Base-by-base conservation (phyloP, 1,140 invertebrate genomes). In the Centruroides vittatus region DNA sequence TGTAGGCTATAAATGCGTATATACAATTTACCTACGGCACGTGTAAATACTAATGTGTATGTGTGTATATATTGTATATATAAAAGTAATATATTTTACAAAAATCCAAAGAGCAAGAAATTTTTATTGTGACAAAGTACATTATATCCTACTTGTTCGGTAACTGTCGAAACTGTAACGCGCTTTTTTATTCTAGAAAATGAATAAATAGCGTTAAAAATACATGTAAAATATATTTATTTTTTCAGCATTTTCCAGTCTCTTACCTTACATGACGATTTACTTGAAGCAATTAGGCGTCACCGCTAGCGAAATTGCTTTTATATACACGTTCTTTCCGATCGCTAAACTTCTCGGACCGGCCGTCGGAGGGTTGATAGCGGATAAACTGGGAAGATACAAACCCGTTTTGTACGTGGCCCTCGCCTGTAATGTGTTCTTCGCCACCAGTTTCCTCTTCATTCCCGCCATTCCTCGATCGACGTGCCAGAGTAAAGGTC, bases 281-380 rank as follows among this genome's bases (percentile, higher is more conserved):
- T 88, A 89, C 70, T 89, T 90, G 86, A 79, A 85, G 65, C 83
- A 87, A 69, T 71, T 91, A 55, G 88, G 88, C 55, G 84, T 91
- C 67, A 86, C 84, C 61, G 82, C 86, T 7, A 83, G 86, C 71
- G 86, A 92, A 76, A 86, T 86, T 1, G 86, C 86, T n/a, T 84
- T 89, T 63, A 89, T 89, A 81, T 88, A 85, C 13, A 84, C 87
- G 4, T 78, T 89, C 3, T 86, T 85, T 53, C 87, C 88, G 1
- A 79, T 89, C 55, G 77, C 87, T 2, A 82, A 83, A 47, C 84
- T 89, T 62, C 74, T 89, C 41, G 87, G 87, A 78, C 86, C 86
- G 34, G 85, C 86, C 3, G 68, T 89, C 34, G 83, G 85, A 13
- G 86, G 86, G 67, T 85, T 86, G 73, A 73, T 88, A 62, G 85